phyloP scores from a whole-genome alignment of 1,140 invertebrate genomes.

The Laupala kohalensis region DNA sequence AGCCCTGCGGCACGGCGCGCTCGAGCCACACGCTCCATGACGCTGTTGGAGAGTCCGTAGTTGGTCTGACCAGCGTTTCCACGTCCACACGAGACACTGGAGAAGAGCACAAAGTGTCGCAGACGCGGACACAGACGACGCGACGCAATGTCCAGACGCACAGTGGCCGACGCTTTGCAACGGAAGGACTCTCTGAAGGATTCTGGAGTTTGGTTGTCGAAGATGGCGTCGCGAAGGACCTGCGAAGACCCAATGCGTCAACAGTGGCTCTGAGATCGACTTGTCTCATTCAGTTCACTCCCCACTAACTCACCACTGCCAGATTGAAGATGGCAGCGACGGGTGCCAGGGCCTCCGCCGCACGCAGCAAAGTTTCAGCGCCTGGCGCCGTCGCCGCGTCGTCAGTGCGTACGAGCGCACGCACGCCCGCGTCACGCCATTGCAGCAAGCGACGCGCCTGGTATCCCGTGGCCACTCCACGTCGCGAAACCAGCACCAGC shows the following conservation, averaged over 20 bases:
- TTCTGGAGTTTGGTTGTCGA: too few relatives aligned
- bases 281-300: too few relatives aligned
- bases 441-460: conserved; percentile 33
- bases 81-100: conserved; percentile 17
- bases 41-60: conserved; percentile 20
- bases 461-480: conserved; percentile 28
- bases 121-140: conserved; percentile 30
- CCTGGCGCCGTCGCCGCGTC: conserved; percentile 34
- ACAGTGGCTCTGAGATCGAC: too few relatives aligned
- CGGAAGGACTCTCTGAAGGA: too few relatives aligned
- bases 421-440: conserved; percentile 35
- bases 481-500: conserved; percentile 41
- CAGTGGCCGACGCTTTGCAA: background rate
- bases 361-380: conserved; percentile 40
- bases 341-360: conserved; percentile 40
- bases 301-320: conserved; percentile 39
- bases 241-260: background rate
- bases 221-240: too few relatives aligned
- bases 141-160: conserved; percentile 34
- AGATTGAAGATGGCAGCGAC: conserved; percentile 69
- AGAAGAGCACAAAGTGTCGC: conserved; percentile 21
- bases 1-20: conserved; percentile 13
- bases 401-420: conserved; percentile 32
- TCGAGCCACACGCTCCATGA: conserved; percentile 22
- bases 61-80: conserved; percentile 21